Evolutionary conservation across 37 sponge, comb jelly and placozoan genomes (phyloP).

Genomic region (Ianthella basta): DNA sequence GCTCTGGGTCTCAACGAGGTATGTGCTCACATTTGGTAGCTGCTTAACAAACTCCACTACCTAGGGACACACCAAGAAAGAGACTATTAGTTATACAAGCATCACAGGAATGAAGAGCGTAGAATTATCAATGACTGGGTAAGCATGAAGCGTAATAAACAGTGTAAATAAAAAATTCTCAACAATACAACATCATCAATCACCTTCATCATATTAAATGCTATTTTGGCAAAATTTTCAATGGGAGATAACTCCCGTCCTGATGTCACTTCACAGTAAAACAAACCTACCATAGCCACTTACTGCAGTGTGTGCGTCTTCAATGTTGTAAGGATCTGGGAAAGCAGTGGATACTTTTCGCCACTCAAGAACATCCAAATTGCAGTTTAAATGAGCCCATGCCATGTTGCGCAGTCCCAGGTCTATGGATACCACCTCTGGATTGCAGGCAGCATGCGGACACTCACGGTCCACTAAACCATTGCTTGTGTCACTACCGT

Average conservation of each 20-base stretch:
- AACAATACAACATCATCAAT: too few relatives aligned
- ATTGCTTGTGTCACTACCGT: too few relatives aligned
- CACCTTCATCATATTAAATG: too few relatives aligned
- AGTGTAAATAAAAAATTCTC: too few relatives aligned
- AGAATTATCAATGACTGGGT: not conserved
- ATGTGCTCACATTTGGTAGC: slow-evolving; percentile 43
- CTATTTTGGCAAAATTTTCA: too few relatives aligned
- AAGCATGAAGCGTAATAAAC: not conserved
- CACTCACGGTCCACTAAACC: too few relatives aligned
- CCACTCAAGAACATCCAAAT: slow-evolving; percentile 9
- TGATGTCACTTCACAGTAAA: not conserved
- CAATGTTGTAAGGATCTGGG: not conserved
- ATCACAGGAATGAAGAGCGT: too few relatives aligned
- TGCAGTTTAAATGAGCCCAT: slow-evolving; percentile 10
- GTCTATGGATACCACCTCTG: slow-evolving; percentile 5
- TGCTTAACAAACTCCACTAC: not conserved
- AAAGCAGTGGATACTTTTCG: not conserved
- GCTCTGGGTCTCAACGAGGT: slow-evolving; percentile 48
- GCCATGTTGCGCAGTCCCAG: slow-evolving; percentile 4
- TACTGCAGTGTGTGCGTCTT: slow-evolving; percentile 4
- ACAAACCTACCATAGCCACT: not conserved
- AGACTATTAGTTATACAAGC: too few relatives aligned
- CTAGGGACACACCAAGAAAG: slow-evolving; percentile 20
- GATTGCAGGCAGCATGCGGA: not conserved
- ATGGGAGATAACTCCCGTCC: too few relatives aligned